Conservation (phyloP, 2,113 vertebrate species). For the Nettapus auritus region DNA sequence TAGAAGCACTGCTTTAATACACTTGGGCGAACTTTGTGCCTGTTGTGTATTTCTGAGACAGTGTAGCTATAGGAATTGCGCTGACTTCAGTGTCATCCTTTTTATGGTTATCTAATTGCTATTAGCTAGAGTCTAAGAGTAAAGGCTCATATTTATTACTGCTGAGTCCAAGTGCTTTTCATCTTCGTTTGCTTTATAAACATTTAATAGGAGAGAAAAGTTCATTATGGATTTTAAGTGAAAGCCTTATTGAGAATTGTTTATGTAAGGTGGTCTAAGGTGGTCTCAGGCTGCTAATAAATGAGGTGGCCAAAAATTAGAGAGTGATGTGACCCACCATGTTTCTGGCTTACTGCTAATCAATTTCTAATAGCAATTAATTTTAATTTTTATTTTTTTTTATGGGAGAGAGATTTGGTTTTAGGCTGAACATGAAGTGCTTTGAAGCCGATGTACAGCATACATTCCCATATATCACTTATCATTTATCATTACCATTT, state of each 20-base stretch:
- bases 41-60: rapidly evolving
- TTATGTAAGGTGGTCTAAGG: not conserved
- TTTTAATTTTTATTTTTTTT: not conserved
- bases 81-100: not conserved
- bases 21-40: not conserved
- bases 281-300: not conserved
- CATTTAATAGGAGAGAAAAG: not conserved
- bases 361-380: not conserved
- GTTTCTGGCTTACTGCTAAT: not conserved
- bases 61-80: not conserved
- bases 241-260: not conserved
- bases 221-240: not conserved
- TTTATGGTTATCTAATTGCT: not conserved
- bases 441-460: not conserved
- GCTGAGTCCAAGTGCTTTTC: not conserved
- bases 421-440: not conserved
- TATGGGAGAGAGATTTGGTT: not conserved
- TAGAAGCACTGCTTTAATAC: not conserved
- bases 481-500: not conserved
- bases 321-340: not conserved
- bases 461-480: not conserved
- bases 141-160: not conserved
- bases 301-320: not conserved
- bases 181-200: not conserved
- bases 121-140: not conserved